These are phyloP conservation scores for Andrena bucephala DNA, from an alignment of 2,888 invertebrate species.

Conservation along the genomic window DNA sequence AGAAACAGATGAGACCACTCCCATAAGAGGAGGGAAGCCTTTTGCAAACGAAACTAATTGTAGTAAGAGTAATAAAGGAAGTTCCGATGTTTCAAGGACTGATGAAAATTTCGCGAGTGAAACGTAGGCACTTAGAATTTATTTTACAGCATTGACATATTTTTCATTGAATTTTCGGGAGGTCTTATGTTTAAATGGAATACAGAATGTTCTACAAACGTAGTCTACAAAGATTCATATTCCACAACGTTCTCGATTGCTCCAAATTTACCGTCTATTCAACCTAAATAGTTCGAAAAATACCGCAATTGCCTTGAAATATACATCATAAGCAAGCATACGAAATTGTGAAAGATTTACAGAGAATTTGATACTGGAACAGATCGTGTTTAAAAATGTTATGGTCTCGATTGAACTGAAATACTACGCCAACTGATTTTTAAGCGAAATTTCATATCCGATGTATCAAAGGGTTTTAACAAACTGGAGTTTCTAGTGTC, in stretches of 20 bases:
- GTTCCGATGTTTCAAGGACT: slow-evolving; percentile 5
- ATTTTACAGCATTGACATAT: slow-evolving; percentile 9
- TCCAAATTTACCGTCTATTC: not conserved
- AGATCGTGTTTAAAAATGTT: not conserved
- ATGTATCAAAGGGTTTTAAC: not conserved
- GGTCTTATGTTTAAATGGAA: not conserved
- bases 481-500: not conserved
- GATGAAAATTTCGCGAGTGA: slow-evolving; percentile 22
- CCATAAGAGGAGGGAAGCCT: slow-evolving; percentile 7
- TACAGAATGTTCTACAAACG: slow-evolving; percentile 6
- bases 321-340: not conserved
- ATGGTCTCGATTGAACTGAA: not conserved
- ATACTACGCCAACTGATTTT: not conserved
- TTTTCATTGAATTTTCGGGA: not conserved
- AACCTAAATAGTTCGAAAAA: not conserved
- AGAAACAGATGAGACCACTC: slow-evolving; percentile 14
- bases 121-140: not conserved
- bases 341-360: not conserved
- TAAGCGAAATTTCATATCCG: not conserved
- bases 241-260: not conserved
- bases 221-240: slow-evolving; percentile 1
- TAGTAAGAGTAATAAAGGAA: not conserved
- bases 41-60: slow-evolving; percentile 4
- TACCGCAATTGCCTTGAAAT: slow-evolving; percentile 6
- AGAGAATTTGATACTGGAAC: not conserved